Evolutionary conservation across 2,113 vertebrate species (phyloP).

Genomic region (Thamnophis sirtalis): DNA sequence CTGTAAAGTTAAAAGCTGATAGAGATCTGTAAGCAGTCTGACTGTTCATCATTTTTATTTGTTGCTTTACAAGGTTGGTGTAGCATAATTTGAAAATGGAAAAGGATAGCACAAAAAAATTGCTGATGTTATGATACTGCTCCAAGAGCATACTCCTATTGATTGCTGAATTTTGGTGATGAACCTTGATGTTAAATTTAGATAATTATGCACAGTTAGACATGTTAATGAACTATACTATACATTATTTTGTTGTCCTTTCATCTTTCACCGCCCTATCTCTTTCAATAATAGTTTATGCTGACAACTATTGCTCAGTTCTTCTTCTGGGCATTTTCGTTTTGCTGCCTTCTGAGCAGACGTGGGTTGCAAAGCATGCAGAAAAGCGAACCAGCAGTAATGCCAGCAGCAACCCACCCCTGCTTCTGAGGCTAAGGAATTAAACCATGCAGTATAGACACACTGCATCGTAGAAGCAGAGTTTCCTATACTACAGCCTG

Average conservation of each 20-base stretch:
- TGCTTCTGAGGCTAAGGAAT: neutral
- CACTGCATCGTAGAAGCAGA: neutral
- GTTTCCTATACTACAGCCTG: neutral
- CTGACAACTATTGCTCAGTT: neutral
- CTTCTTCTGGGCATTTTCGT: neutral
- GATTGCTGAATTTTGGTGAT: neutral
- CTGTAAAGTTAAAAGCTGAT: neutral
- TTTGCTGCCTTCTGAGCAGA: neutral
- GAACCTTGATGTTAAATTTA: neutral
- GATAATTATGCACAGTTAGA: neutral
- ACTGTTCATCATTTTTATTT: neutral
- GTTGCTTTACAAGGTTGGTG: neutral
- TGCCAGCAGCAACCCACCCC: too few species aligned
- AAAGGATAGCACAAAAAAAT: neutral
- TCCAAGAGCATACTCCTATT: neutral
- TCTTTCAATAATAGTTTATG: neutral
- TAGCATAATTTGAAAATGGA: neutral
- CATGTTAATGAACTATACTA: neutral
- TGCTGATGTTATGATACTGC: neutral
- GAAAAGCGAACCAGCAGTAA: too few species aligned
- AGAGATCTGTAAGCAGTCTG: neutral
- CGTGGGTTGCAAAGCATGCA: too few species aligned
- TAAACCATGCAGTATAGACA: neutral
- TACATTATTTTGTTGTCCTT: neutral
- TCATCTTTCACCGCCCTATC: neutral